phyloP scores from a whole-genome alignment of 2,888 invertebrate species.

The Tenthredo mesomela region DNA sequence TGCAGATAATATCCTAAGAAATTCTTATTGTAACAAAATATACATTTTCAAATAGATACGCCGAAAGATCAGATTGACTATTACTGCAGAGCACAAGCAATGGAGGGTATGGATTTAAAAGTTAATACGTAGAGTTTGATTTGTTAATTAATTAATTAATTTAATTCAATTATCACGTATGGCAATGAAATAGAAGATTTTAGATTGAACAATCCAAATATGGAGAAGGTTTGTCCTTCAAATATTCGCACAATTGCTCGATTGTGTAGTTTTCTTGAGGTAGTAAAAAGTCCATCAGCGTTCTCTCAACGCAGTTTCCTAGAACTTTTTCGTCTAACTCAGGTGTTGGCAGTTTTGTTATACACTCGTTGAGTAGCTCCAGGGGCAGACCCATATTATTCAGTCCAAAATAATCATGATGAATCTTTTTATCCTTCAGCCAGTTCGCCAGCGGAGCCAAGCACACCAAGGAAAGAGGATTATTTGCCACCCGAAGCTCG shows the following conservation, averaged over 20 bases:
- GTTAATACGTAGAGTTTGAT: not conserved
- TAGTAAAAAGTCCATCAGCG: not conserved
- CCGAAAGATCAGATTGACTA: not conserved
- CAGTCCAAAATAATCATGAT: not conserved
- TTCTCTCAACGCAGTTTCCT: not conserved
- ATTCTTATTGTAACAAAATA: not conserved
- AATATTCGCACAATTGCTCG: not conserved
- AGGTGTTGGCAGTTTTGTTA: not conserved
- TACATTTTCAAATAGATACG: not conserved
- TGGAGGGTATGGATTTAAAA: not conserved
- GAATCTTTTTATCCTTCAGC: conserved; percentile 33
- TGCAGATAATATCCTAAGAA: not conserved
- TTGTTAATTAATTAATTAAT: not conserved
- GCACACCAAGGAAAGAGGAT: conserved; percentile 55
- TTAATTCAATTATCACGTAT: not conserved
- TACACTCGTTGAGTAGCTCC: not conserved
- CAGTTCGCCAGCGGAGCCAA: conserved; percentile 47
- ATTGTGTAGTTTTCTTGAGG: conserved; percentile 11
- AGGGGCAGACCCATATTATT: not conserved
- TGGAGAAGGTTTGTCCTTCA: not conserved
- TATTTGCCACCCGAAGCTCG: conserved; percentile 53
- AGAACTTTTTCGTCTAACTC: not conserved
- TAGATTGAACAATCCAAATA: conserved; percentile 20
- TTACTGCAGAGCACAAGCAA: not conserved
- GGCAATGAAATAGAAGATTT: not conserved